Evolutionary conservation across 1,140 invertebrate genomes (phyloP), one percentile per base, ranked within the genome.

Genomic region (Doryteuthis pealeii): DNA sequence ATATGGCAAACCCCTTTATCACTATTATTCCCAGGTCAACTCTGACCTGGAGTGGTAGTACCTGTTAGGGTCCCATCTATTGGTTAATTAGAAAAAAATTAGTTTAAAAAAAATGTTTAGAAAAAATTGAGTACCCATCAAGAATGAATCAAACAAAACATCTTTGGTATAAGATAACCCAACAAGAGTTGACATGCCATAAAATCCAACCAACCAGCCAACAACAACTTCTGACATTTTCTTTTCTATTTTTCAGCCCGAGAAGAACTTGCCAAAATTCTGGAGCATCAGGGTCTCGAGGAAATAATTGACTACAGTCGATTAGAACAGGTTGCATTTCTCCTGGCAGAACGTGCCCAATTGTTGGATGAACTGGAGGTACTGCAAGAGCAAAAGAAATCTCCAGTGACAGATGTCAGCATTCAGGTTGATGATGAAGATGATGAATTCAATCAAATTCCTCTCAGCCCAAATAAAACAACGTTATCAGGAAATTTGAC

Each of bases 321-420:
- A 30, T 84, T 81, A 75, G 86, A 88, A 79, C 87, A 88, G 76
- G 82, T 88, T 31, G 87, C 87, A 12, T 87, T 83, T 70, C 77
- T 88, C 1, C 80, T 88, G 28, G 84, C 86, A 26, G 86, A 88
- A 74, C 74, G 87, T 71, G 86, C 86, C 0, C 75, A 83, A 14
- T 81, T 88, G 22, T 71, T 87, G 71, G 86, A 88, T 73, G 84
- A 85, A 66, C 74, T 88, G 12, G 86, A 88, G 71, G 80, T 79
- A 8, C 82, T 84, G 54, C 81, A 83, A 54, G 18, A 43, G 78
- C 77, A 43, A 69, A 77, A 72, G 73, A 74, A 33, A 45, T 32
- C 28, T 75, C 67, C 32, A 54, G 74, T n/a, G 74, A 76, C n/a
- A 49, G 67, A 40, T 40, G 35, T 10, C 10, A 40, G 35, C 35